Conservation (phyloP, 2,797 vertebrate species). For the Pipistrellus pipistrellus region DNA sequence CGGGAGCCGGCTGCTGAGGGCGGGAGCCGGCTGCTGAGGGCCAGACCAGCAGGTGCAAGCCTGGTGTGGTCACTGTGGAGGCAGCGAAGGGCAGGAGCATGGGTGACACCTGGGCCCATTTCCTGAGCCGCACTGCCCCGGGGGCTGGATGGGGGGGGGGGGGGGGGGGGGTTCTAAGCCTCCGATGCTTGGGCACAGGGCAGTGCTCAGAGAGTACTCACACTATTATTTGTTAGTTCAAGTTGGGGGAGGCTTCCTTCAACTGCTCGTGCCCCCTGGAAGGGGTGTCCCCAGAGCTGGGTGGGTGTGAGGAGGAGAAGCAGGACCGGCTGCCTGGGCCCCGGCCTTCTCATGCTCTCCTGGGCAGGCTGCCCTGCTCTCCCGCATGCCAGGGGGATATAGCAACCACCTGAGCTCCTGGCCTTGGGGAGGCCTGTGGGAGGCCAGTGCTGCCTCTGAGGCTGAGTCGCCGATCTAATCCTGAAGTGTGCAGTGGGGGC, state of each 20-base stretch:
- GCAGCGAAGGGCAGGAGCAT: fast-evolving
- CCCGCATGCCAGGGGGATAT: neutral
- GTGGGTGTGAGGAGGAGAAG: neutral
- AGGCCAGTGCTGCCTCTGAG: neutral
- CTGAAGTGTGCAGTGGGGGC: neutral
- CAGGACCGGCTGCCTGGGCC: fast-evolving
- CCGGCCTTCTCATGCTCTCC: neutral
- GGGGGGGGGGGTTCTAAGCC: neutral
- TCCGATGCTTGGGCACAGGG: neutral
- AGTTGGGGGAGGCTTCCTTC: neutral
- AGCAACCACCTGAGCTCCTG: no score
- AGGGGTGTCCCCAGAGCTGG: neutral
- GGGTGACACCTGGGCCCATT: neutral
- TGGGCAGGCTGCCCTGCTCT: neutral
- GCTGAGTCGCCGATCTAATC: neutral
- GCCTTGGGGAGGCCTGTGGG: neutral
- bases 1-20: neutral
- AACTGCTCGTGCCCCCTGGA: neutral
- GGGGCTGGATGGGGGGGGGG: neutral
- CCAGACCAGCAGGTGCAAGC: neutral
- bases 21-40: neutral
- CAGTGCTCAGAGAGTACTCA: fast-evolving
- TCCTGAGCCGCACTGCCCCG: neutral
- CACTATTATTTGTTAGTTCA: neutral
- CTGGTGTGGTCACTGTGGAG: neutral